Evolutionary conservation across 2,797 vertebrate species (phyloP), one percentile per base, ranked within the genome.

Genomic region (Aldrovandia affinis): DNA sequence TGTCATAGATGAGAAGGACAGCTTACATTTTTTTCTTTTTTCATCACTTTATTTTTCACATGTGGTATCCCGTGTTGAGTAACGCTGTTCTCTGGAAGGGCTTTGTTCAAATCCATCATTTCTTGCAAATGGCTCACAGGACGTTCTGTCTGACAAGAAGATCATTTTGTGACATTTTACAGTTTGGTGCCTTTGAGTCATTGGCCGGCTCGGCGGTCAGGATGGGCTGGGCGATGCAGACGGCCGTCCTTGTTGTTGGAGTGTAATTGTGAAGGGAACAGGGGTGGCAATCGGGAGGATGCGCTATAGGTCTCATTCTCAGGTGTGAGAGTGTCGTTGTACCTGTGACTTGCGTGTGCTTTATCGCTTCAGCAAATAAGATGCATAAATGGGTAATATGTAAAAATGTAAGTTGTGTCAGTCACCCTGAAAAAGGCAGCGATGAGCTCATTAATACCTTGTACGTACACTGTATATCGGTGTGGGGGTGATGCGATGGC

Each of bases 91-190:
- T 78, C 81, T 65, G 25, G 33, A 82, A 57, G 20, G 59, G 47
- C 57, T 78, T 79, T 61, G 81, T 78, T 82, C 73, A 57, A 54
- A 42, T 25, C 47, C 30, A 50, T 68, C 20, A 25, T 47, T 54
- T 81, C 39, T 52, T 75, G 30, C 55, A 7, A 82, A 39, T 61
- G 78, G 12, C 81, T 84, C 86, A 87, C 70, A 82, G 81, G 88
- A 80, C 90, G 79, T 90, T 89, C 91, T 87, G 87, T 89, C 92
- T 88, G 87, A 92, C 88, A 92, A 88, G 90, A 88, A 88, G 91
- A 91, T 83, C 54, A 88, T 86, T 90, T 90, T 68, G 82, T 93
- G 80, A 83, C 52, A 84, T 83, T 88, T 47, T 89, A 91, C 89
- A 90, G 81, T 47, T 79, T 90, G 25, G 92, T 93, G 89, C 84